Evolutionary conservation across 2,888 invertebrate genomes (phyloP), one percentile per base, ranked within the genome.

Genomic region (Dicyrtoma fusca): DNA sequence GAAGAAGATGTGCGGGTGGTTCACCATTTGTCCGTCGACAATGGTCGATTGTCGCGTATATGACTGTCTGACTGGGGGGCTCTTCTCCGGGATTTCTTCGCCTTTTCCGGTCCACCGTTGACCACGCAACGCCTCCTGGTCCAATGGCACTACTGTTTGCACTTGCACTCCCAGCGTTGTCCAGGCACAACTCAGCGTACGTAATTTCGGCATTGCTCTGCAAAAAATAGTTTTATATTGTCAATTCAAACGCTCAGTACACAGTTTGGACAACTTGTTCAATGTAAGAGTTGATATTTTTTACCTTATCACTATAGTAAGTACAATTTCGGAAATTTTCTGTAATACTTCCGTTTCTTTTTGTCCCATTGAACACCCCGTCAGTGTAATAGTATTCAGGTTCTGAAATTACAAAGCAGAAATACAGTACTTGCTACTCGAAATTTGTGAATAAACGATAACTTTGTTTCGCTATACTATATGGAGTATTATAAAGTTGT

Each of bases 21-120:
- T 79, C 80, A 23, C 79, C 80, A 78, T 81, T 80, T 55, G 77
- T 76, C 72, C 79, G 75, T 71, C 88, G 87, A 80, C 86, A 87
- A 82, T 90, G 90, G 84, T 90, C 90, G 84, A 90, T 90, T 85
- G 90, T 89, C 74, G 90, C 90, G 84, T 90, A 90, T 82, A 90
- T 88, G 81, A 89, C 89, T 68, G 90, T 87, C 81, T 90, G 80
- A 76, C 87, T 84, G 74, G 87, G 84, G 86, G 69, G 83, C 77
- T 61, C 85, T 87, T 79, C 84, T 87, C 81, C 84, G 85, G 83
- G 83, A 88, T 82, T 85, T 86, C 83, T 82, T 85, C 83, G 84
- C 87, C 81, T 84, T 82, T 82, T 76, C 57, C 82, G 80, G 78
- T 82, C 82, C 44, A 82, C 81, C 59, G 82, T 81, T 51, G 79